Base-by-base conservation (phyloP, 2,797 vertebrate species). In the Sarcoramphus papa region DNA sequence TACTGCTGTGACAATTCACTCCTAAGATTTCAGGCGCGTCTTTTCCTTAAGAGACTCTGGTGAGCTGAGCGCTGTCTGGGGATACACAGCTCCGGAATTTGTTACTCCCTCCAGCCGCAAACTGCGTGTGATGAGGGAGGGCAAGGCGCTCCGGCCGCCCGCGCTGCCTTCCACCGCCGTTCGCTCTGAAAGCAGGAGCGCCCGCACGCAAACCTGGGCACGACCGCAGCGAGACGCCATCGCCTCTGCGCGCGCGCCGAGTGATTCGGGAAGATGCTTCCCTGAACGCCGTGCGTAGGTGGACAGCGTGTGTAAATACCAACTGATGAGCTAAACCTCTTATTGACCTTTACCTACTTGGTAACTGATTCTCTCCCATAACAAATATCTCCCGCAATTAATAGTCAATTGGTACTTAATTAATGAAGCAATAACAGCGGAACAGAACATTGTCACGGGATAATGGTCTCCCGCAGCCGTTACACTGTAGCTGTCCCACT, bases 391-490 rank as follows among this genome's bases (percentile, higher is more conserved):
- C 72, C 77, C 4, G 3, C 93, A 95, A 94, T 97, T 95, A 95
- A 81, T 84, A 90, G 81, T 74, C 95, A 68, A 89, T 94, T 60
- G 92, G 94, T 91, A 88, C 94, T 97, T 97, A 97, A 97, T 98
- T 98, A 97, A 93, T 35, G 93, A 90, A 93, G 97, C 83, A 85
- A 79, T 60, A 96, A 63, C 92, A 64, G 60, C 47, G 51, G 93
- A 78, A 75, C 94, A 95, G 98, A 97, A 86, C 77, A 47, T 63
- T 95, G 92, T 96, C 96, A 73, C 75, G 25, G 93, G 97, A 92
- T 97, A 95, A n/a, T n/a, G 97, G 95, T 81, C 94, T 97, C 88
- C 97, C 11, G 14, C 95, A 95, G 95, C 92, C 95, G 59, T 91
- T 80, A 41, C 3, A 7, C 92, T 74, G 25, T 31, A 82, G 97